Base-by-base conservation (phyloP, 2,113 vertebrate genomes). In the Menura novaehollandiae region DNA sequence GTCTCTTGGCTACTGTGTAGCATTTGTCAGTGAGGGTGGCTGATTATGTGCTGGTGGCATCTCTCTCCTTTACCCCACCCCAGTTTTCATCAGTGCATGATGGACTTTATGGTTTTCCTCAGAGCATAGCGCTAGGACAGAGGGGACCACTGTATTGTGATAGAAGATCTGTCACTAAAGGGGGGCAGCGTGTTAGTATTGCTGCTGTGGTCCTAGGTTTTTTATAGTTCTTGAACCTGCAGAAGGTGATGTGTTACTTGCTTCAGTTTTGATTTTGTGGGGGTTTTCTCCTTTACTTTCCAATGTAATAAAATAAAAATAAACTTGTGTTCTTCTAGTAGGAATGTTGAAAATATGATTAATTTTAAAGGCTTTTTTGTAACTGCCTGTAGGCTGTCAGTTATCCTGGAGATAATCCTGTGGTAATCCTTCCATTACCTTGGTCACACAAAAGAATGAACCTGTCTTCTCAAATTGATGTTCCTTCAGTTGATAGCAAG, bases 221-320 rank as follows among this genome's bases (percentile, higher is more conserved):
- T 95, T 79, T 47, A 55, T 22, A 7, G 26, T 55, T 88, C 44
- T 72, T 39, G 18, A 68, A 59, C 28, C 23, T 76, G 26, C 12
- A 41, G 62, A 43, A 83, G 11, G 14, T n/a, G 41, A 26, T 71
- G 14, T 64, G 32, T 72, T 56, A 33, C 16, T 85, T 75, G 32
- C n/a, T 63, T 51, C 17, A 60, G 16, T 18, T 93, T 73, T 41
- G 15, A 22, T 35, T 67, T 64, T 18, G 3, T 35, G 6, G 0
- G 0, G 1, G 0, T 63, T 55, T 46, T 16, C 10, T 39, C 9
- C 6, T 77, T 68, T 62, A 15, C 4, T 53, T 56, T 47, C 14
- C 7, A 51, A 11, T 67, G 24, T 49, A 71, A 41, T 24, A 66
- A 82, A 85, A 51, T 41, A 33, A 72, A 85, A 89, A 62, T 28